Percentiles rank a stretch among this genome's conserved stretches.
Evolutionary conservation across 2,113 vertebrate genomes (phyloP).

Genomic region (Grammomys surdaster): DNA sequence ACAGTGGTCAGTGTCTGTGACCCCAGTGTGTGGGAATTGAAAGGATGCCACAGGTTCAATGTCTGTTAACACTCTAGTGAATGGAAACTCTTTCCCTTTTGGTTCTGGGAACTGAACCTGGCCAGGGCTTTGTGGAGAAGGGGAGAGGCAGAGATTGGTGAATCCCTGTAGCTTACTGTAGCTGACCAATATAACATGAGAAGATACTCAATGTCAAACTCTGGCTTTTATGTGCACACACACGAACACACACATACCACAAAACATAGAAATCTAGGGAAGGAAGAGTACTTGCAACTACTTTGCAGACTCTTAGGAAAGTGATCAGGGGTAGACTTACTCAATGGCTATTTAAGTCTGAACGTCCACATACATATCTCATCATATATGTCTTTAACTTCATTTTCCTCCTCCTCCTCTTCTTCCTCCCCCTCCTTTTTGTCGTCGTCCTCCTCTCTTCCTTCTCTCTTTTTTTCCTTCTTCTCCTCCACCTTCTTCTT

Average conservation of each 20-base stretch:
- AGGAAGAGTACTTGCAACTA: background rate
- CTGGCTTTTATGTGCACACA: background rate
- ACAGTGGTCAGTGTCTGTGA: background rate
- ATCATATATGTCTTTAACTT: constrained; percentile 19
- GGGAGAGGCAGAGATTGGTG: no score
- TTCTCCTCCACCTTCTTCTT: background rate
- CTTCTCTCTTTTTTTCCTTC: background rate
- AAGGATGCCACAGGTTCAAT: background rate
- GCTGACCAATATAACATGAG: background rate
- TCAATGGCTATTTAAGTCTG: background rate
- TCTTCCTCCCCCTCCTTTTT: no score
- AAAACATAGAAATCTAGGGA: background rate
- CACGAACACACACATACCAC: background rate
- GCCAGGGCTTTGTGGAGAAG: background rate
- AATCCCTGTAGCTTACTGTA: background rate
- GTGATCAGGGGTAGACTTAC: constrained; percentile 35
- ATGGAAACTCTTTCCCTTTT: background rate
- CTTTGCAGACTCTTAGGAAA: background rate
- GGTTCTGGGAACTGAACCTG: background rate
- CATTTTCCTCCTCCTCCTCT: background rate
- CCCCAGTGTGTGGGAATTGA: background rate
- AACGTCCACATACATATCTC: background rate
- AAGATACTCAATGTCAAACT: background rate
- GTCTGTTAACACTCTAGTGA: background rate
- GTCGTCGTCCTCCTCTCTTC: background rate